Evolutionary conservation across 2,797 vertebrate species (phyloP).

Genomic region (Gallinago nigripennis): DNA sequence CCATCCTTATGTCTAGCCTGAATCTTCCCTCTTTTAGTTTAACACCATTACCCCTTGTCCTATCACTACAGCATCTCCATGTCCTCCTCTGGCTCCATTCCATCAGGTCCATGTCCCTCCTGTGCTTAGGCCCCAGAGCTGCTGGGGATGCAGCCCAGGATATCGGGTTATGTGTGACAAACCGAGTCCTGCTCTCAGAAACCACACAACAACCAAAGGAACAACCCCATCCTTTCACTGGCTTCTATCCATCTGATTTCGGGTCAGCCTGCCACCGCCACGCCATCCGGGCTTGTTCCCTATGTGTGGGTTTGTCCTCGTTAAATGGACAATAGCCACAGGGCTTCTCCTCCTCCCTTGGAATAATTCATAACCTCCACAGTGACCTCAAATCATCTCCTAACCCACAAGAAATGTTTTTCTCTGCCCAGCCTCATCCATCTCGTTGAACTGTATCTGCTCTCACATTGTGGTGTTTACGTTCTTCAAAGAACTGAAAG

Average conservation of each 20-base stretch:
- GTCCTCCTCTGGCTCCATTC: fast-evolving
- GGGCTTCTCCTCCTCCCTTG: neutral
- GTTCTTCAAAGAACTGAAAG: neutral
- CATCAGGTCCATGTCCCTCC: fast-evolving
- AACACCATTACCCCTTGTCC: neutral
- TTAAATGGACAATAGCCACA: neutral
- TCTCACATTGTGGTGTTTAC: conserved; percentile 13
- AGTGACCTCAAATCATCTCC: neutral
- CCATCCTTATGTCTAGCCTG: neutral
- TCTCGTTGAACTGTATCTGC: neutral
- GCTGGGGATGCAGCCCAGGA: neutral
- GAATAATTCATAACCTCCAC: neutral
- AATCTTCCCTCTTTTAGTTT: neutral
- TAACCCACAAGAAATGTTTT: neutral
- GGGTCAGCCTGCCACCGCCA: neutral
- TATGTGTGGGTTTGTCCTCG: fast-evolving
- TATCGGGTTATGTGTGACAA: fast-evolving
- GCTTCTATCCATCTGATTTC: neutral
- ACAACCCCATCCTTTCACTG: neutral
- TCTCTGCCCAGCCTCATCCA: neutral
- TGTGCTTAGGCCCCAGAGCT: fast-evolving
- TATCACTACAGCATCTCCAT: fast-evolving
- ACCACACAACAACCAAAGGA: neutral
- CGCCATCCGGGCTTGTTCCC: fast-evolving
- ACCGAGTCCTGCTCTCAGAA: neutral